Evolutionary conservation across 2,113 vertebrate genomes (phyloP).

Genomic region (Pollachius pollachius): DNA sequence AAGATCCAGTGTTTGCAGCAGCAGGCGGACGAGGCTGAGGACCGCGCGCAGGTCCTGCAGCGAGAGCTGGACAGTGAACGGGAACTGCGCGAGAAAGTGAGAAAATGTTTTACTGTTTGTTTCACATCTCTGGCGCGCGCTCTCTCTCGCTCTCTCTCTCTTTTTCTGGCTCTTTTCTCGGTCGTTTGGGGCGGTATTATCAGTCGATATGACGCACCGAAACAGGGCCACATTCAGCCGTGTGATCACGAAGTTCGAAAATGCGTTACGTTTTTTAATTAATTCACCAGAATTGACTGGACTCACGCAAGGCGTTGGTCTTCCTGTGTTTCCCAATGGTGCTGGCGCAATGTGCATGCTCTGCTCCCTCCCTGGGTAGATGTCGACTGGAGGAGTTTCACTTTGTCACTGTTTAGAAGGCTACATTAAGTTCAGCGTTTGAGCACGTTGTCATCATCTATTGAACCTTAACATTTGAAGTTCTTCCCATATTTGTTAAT

Average conservation of each 20-base stretch:
- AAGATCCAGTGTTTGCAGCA: slow-evolving; percentile 97
- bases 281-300: background rate
- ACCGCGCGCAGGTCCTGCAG: slow-evolving; percentile 87
- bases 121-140: background rate
- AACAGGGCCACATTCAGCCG: background rate
- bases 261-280: background rate
- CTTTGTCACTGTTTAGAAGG: too few species aligned
- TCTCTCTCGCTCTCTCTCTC: background rate
- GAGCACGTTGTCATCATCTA: too few species aligned
- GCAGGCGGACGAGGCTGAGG: slow-evolving; percentile 94
- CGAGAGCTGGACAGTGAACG: slow-evolving; percentile 90
- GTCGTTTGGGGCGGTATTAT: background rate
- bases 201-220: background rate
- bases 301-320: too few species aligned
- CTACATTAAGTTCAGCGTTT: too few species aligned
- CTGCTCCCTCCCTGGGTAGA: slow-evolving; percentile 5
- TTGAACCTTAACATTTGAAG: too few species aligned
- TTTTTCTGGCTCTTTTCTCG: background rate
- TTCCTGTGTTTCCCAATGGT: too few species aligned
- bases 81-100: slow-evolving; percentile 94
- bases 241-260: background rate
- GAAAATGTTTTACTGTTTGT: slow-evolving; percentile 40
- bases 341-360: background rate
- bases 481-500: too few species aligned
- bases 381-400: too few species aligned